These are phyloP conservation scores for Ostrea edulis DNA, from an alignment of 1,140 invertebrate genomes.

Conservation along the genomic window DNA sequence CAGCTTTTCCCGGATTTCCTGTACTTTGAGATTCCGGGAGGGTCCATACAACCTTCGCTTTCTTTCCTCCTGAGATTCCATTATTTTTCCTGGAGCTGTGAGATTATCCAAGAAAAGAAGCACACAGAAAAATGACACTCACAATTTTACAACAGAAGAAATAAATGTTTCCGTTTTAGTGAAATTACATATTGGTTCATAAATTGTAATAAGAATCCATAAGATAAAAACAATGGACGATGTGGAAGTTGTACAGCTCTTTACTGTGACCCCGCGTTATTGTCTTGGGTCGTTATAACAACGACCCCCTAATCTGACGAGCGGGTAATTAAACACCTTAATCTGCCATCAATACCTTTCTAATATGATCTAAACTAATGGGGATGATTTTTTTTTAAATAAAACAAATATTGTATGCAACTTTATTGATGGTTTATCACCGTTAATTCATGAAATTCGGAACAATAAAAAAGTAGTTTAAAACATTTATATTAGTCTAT, in stretches of 20 bases:
- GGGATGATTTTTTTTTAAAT: too few species aligned
- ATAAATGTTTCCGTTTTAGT: neutral
- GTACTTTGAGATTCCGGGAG: constrained; percentile 47
- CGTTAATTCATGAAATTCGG: too few species aligned
- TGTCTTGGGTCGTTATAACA: constrained; percentile 46
- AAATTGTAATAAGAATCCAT: neutral
- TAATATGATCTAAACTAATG: too few species aligned
- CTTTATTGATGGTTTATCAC: too few species aligned
- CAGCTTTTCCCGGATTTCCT: constrained; percentile 56
- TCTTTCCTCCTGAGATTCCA: constrained; percentile 43
- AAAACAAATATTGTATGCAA: too few species aligned
- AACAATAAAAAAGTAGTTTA: too few species aligned
- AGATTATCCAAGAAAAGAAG: too few species aligned
- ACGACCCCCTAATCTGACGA: constrained; percentile 44
- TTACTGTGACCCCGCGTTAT: constrained; percentile 36
- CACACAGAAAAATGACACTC: neutral
- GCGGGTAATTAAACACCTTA: constrained; percentile 43
- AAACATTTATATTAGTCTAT: too few species aligned
- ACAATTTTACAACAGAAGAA: neutral
- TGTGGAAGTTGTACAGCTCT: neutral
- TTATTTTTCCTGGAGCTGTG: neutral
- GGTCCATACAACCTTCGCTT: constrained; percentile 52
- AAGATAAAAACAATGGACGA: neutral
- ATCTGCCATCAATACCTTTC: constrained; percentile 20
- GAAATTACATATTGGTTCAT: neutral